These are phyloP conservation scores for Pantherophis guttatus DNA, from an alignment of 2,113 vertebrate genomes.

Conservation along the genomic window DNA sequence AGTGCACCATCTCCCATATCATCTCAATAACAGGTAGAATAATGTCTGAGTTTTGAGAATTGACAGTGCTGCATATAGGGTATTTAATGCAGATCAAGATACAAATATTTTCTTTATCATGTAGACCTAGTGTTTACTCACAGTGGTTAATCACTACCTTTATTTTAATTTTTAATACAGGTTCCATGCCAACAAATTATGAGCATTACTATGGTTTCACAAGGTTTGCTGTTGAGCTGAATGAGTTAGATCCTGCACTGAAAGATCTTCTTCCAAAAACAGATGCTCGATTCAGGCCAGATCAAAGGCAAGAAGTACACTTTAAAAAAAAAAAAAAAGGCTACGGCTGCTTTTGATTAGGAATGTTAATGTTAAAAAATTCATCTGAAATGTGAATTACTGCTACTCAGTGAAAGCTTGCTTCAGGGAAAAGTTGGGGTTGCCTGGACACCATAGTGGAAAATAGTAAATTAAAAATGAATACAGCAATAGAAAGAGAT, in stretches of 20 bases:
- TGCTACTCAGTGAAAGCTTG: not conserved
- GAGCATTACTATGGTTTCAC: conserved; percentile 98
- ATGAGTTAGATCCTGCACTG: conserved; percentile 92
- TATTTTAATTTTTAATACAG: conserved; percentile 63
- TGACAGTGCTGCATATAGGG: no score
- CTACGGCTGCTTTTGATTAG: not conserved
- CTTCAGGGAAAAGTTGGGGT: no score
- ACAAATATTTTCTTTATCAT: not conserved
- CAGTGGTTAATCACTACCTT: not conserved
- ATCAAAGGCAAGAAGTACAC: conserved; percentile 83
- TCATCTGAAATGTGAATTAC: not conserved
- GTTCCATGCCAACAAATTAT: conserved; percentile 96
- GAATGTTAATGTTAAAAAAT: not conserved
- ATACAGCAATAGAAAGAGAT: no score
- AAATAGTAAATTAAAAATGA: no score
- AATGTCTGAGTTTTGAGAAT: not conserved
- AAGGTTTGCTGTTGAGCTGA: conserved; percentile 95
- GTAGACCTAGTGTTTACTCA: not conserved
- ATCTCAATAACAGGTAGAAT: not conserved
- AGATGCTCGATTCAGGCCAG: conserved; percentile 93
- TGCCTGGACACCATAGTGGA: no score
- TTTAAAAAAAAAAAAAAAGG: not conserved
- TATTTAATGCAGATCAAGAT: not conserved
- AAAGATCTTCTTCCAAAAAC: conserved; percentile 91
- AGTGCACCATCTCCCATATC: not conserved